Base-by-base conservation (phyloP, 2,888 invertebrate genomes). In the Orthonychiurus folsomi region DNA sequence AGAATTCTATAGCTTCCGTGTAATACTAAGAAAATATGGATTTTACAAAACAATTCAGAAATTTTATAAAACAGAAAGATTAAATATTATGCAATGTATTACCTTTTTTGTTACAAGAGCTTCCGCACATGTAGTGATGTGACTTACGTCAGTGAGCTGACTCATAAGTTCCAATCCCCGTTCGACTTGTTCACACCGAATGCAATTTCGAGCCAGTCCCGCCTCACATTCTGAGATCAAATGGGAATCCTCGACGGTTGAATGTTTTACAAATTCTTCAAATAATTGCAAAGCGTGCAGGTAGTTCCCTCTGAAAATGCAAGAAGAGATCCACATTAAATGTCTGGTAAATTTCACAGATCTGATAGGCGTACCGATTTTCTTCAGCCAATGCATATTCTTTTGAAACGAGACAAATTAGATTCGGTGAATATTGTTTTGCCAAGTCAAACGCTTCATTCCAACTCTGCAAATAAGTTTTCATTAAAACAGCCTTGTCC, bases 361-460 rank as follows among this genome's bases (percentile, higher is more conserved):
- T 9, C 5, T 37, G n/a, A n/a, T n/a, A n/a, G n/a, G n/a, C n/a
- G n/a, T 37, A 37, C 37, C 37, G 37, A 15, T 15, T 9, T 15
- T 37, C 37, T 37, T 37, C 37, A 37, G 37, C 5, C 37, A 37
- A 37, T 15, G 37, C 37, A 37, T 9, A 37, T 37, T 37, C 37
- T 37, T 37, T 37, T 37, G 37, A 37, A 37, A 37, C 37, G 37
- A 37, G 37, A 37, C 37, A 37, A 37, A 37, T 37, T 37, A 37
- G 15, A 9, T 37, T 15, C 9, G 37, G 37, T 37, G 37, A 37
- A 37, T 37, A 15, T 37, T 37, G 9, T 37, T 37, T 37, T 9
- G 37, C 37, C 37, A 37, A 15, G 37, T 15, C 9, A 15, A 37
- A 37, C 15, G 37, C 37, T 9, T 37, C 37, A 37, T 37, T 15